Evolutionary conservation across 2,797 vertebrate genomes (phyloP).

Genomic region (Morus bassanus): DNA sequence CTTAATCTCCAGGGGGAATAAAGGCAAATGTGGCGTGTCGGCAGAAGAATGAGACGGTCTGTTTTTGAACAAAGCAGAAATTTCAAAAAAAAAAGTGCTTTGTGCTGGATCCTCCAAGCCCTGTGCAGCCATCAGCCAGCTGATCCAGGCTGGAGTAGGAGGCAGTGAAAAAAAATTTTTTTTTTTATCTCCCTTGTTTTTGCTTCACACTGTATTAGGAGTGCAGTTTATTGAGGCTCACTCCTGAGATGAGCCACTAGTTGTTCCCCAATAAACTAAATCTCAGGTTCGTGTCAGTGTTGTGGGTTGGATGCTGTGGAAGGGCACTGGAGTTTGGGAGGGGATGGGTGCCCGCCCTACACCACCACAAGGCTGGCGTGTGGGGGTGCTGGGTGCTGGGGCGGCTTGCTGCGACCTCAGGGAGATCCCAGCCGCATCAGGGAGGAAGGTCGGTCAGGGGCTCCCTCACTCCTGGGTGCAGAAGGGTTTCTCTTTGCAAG

Average conservation of each 20-base stretch:
- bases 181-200: neutral
- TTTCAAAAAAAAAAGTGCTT: neutral
- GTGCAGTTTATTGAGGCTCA: neutral
- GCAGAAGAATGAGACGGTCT: neutral
- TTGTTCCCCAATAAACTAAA: neutral
- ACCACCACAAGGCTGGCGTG: rapidly evolving
- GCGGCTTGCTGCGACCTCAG: neutral
- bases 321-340: neutral
- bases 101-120: neutral
- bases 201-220: neutral
- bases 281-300: neutral
- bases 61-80: neutral
- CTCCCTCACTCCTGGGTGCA: neutral
- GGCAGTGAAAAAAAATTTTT: neutral
- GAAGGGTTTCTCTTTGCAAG: neutral
- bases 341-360: neutral
- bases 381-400: neutral
- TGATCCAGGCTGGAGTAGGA: neutral
- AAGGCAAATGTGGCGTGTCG: neutral
- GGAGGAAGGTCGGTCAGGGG: neutral
- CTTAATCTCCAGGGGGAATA: neutral
- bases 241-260: neutral
- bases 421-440: rapidly evolving
- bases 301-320: neutral
- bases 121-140: neutral